Evolutionary conservation across 2,797 vertebrate genomes (phyloP), one percentile per base, ranked within the genome.

Genomic region (Acanthopagrus latus): DNA sequence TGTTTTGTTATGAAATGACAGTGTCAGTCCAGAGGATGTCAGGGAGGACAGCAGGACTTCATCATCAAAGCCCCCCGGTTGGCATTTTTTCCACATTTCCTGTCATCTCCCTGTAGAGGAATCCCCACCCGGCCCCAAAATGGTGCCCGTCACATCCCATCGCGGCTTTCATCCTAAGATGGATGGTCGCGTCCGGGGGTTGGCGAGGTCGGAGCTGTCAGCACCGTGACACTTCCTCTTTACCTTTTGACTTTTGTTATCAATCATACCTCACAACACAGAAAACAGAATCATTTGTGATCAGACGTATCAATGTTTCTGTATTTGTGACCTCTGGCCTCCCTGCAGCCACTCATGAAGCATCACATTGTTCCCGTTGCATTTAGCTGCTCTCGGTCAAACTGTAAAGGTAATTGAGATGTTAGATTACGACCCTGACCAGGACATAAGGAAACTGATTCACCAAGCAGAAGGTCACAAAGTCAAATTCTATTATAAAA

Each of bases 51-150:
- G 48, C 55, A 13, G 18, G 25, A 44, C 74, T 65, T 33, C 68
- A 13, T 52, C 47, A 71, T 87, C 73, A 87, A 86, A 87, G 69
- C 64, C 56, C 60, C 60, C 57, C 1, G 2, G 43, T 44, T 68
- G 67, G 71, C 76, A 46, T 81, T 38, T 81, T 76, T 84, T 83
- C 54, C 75, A 74, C 74, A 60, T 84, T 91, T 92, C 91, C 91
- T 83, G 66, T 65, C 51, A 65, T 76, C 67, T 88, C 89, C 91
- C 91, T 20, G 25, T 1, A n/a, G 92, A 82, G 23, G 74, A 85
- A 74, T 81, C 78, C 48, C 65, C 47, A 9, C 79, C 71, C 65
- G 33, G 5, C 48, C 52, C 73, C 72, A 27, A 58, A 73, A 66
- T 11, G 69, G 43, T 46, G 67, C 54, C 74, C 71, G 33, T 38